phyloP scores from a whole-genome alignment of 1,140 invertebrate species.

The Subanguina moxae region DNA sequence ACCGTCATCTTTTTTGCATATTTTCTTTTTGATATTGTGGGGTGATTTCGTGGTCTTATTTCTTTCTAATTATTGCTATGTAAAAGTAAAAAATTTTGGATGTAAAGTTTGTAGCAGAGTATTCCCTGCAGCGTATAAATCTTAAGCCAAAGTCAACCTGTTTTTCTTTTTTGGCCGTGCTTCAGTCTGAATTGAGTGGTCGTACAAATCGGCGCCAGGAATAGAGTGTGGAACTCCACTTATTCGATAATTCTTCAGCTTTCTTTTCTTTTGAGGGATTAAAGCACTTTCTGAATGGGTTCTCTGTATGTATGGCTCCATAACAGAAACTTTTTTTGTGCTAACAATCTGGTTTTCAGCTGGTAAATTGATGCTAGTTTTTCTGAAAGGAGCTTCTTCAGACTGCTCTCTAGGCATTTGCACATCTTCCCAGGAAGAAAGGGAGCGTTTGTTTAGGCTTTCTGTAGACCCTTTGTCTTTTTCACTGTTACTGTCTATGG shows the following conservation, averaged over 20 bases:
- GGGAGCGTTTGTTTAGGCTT: not conserved
- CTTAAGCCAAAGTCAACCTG: slow-evolving; percentile 9
- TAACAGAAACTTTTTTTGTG: not conserved
- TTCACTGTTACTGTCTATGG: not conserved
- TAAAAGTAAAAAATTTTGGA: too few relatives aligned
- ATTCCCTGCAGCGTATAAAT: not conserved
- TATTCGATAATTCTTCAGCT: not conserved
- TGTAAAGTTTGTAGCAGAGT: too few relatives aligned
- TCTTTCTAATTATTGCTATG: too few relatives aligned
- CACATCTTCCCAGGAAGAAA: slow-evolving; percentile 1
- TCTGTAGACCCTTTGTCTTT: not conserved
- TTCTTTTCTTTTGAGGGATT: not conserved
- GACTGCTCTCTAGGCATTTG: not conserved
- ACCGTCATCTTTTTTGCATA: too few relatives aligned
- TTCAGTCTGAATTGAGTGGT: slow-evolving; percentile 2
- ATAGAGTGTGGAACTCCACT: not conserved
- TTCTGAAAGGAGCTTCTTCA: not conserved
- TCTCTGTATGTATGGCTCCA: not conserved
- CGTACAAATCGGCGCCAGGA: slow-evolving; percentile 1
- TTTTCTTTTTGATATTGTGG: too few relatives aligned
- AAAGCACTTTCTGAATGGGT: slow-evolving; percentile 11
- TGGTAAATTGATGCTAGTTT: slow-evolving; percentile 14
- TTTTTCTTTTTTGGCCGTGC: slow-evolving; percentile 5
- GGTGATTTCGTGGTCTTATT: too few relatives aligned
- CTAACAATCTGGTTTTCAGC: not conserved